Percentiles rank a stretch among this genome's conserved stretches.
Conservation (phyloP, 1,140 invertebrate genomes). For the Reticulitermes speratus region DNA sequence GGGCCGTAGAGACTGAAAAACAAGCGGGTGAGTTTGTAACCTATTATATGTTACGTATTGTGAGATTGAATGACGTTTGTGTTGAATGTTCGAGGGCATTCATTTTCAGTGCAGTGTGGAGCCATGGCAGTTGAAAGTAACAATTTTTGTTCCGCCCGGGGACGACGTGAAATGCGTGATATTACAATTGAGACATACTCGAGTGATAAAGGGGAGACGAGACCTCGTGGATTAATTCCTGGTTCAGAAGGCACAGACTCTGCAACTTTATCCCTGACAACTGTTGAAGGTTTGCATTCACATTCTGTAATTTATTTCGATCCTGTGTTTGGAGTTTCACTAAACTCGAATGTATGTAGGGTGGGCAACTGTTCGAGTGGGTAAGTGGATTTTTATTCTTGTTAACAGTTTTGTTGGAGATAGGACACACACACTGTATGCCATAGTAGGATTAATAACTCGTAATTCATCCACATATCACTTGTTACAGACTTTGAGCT, state of each 20-base stretch:
- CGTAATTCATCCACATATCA: too few relatives aligned
- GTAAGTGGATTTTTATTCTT: neutral
- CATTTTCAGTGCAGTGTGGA: conserved; percentile 19
- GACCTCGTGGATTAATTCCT: conserved; percentile 17
- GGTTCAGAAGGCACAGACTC: neutral
- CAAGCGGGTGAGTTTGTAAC: neutral
- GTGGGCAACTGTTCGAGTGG: neutral
- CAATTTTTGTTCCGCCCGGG: conserved; percentile 23
- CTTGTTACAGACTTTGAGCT: too few relatives aligned
- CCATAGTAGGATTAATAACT: too few relatives aligned
- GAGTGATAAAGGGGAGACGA: conserved; percentile 7
- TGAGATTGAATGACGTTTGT: neutral
- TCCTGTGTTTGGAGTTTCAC: too few relatives aligned
- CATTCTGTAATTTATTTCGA: too few relatives aligned
- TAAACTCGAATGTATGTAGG: too few relatives aligned
- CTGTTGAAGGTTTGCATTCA: neutral
- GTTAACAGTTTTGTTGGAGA: neutral
- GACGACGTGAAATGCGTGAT: conserved; percentile 29
- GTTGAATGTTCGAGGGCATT: neutral
- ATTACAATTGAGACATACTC: conserved; percentile 31
- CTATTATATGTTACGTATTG: neutral
- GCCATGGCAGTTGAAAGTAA: conserved; percentile 30
- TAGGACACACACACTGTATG: too few relatives aligned
- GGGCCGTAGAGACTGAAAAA: neutral
- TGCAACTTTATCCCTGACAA: neutral